phyloP scores from a whole-genome alignment of 2,113 vertebrate species.

The Microcebus griseorufus region DNA sequence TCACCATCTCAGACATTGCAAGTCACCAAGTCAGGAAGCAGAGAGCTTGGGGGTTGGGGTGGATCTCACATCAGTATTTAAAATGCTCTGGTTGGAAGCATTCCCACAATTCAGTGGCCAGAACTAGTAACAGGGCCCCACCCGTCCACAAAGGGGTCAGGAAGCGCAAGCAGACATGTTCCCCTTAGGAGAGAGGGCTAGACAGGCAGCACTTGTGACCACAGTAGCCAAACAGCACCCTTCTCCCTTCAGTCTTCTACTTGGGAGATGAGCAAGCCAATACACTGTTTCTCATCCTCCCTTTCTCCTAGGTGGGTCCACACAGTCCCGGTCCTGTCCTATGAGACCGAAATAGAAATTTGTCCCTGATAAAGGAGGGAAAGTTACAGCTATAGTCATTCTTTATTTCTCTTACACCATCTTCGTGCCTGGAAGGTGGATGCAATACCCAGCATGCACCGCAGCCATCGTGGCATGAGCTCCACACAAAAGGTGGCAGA shows the following conservation, averaged over 20 bases:
- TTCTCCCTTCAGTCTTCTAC: neutral
- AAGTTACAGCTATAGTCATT: neutral
- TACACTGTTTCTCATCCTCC: neutral
- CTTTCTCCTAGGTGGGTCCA: neutral
- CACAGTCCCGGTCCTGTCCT: neutral
- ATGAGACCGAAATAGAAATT: neutral
- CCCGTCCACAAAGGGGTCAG: neutral
- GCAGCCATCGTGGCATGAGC: neutral
- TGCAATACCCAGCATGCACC: neutral
- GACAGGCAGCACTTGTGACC: neutral
- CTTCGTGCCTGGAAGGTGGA: neutral
- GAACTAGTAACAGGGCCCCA: neutral
- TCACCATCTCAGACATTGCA: neutral
- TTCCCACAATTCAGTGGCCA: neutral
- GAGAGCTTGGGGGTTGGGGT: neutral
- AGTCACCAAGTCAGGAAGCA: neutral
- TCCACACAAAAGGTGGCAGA: neutral
- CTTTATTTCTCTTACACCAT: neutral
- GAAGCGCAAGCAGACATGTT: neutral
- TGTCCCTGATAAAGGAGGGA: neutral
- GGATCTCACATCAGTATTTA: neutral
- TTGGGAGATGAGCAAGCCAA: neutral
- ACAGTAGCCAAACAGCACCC: neutral
- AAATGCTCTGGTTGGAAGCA: neutral
- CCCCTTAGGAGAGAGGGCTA: neutral